phyloP scores from a whole-genome alignment of 2,113 vertebrate genomes.

The Chloropsis hardwickii region DNA sequence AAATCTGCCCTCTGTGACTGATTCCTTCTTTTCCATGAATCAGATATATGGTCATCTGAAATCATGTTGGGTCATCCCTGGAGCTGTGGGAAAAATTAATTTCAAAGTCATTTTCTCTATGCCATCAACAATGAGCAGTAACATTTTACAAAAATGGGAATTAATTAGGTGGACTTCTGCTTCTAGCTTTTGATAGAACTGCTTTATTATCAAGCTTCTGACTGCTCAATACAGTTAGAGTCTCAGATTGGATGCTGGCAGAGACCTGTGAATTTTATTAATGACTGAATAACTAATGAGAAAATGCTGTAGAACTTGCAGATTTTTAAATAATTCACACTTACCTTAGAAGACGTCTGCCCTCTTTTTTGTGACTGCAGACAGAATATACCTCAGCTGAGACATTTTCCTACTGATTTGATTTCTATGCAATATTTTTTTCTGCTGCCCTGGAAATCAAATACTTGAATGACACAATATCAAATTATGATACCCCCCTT shows the following conservation, averaged over 20 bases:
- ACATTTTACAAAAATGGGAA: neutral
- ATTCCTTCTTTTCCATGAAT: neutral
- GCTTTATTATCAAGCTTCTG: neutral
- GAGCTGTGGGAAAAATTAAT: neutral
- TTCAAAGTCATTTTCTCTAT: neutral
- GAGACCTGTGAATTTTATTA: slow-evolving; percentile 20
- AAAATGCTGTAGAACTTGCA: slow-evolving; percentile 1
- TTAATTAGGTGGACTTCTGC: neutral
- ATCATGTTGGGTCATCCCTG: neutral
- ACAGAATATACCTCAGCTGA: neutral
- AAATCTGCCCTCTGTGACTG: neutral
- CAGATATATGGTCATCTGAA: neutral
- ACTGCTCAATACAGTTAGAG: neutral
- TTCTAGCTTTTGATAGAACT: neutral
- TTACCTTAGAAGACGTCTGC: slow-evolving; percentile 21
- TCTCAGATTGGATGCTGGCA: neutral
- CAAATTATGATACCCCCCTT: too few species aligned
- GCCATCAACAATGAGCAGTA: neutral
- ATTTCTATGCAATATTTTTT: neutral
- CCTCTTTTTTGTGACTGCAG: neutral
- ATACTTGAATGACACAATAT: slow-evolving; percentile 25
- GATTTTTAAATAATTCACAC: slow-evolving; percentile 16
- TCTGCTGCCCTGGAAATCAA: neutral
- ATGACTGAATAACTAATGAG: slow-evolving; percentile 15
- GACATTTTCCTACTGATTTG: neutral